phyloP scores from a whole-genome alignment of 2,888 invertebrate species.

The Panorpa germanica region DNA sequence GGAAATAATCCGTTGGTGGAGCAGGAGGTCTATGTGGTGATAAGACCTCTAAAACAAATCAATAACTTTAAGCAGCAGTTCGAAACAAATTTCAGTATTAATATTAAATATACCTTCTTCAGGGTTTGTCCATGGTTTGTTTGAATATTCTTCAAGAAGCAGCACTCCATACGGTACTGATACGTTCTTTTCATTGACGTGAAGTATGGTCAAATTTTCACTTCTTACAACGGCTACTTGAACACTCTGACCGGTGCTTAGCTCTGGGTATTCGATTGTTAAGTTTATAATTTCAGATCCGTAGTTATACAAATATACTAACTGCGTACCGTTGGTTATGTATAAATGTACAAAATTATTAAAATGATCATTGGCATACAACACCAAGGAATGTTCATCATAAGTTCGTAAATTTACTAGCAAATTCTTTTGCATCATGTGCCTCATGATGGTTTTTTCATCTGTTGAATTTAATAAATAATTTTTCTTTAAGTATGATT shows the following conservation, averaged over 20 bases:
- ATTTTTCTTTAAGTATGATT: slow-evolving; percentile 63
- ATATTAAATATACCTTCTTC: slow-evolving; percentile 43
- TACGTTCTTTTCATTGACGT: slow-evolving; percentile 61
- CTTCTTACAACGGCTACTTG: slow-evolving; percentile 72
- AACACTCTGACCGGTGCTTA: slow-evolving; percentile 67
- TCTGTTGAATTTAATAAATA: slow-evolving; percentile 43
- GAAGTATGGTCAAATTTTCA: slow-evolving; percentile 51
- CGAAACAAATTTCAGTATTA: too few species aligned
- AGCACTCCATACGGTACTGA: slow-evolving; percentile 48
- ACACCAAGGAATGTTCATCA: slow-evolving; percentile 57
- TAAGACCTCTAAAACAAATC: slow-evolving; percentile 48
- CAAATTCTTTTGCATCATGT: slow-evolving; percentile 60
- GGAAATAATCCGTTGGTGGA: slow-evolving; percentile 76
- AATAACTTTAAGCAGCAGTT: slow-evolving; percentile 14
- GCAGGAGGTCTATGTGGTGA: slow-evolving; percentile 78
- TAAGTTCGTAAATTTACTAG: slow-evolving; percentile 82
- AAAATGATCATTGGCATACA: slow-evolving; percentile 82
- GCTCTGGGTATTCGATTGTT: slow-evolving; percentile 51
- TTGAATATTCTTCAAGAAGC: slow-evolving; percentile 56
- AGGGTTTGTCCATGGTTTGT: slow-evolving; percentile 74
- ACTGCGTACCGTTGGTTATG: slow-evolving; percentile 57
- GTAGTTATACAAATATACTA: slow-evolving; percentile 71
- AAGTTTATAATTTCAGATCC: slow-evolving; percentile 63
- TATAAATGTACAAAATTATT: slow-evolving; percentile 87
- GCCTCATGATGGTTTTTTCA: slow-evolving; percentile 37